Conservation (phyloP, 2,797 vertebrate genomes). For the Simalia tracyae region DNA sequence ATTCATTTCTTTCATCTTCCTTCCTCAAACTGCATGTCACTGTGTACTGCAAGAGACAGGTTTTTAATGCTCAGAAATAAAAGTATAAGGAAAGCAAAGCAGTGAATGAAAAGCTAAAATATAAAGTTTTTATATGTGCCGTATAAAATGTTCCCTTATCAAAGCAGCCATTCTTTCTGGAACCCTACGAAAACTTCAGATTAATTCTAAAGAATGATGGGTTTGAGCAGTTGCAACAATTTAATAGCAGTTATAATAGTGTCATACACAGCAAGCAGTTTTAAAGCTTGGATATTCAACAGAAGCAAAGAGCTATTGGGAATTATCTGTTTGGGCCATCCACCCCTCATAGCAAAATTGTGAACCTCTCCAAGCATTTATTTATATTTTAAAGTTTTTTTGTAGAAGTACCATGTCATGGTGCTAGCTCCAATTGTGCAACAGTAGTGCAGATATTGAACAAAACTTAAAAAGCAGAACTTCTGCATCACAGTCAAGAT, state of each 20-base stretch:
- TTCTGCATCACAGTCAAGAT: background rate
- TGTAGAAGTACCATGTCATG: background rate
- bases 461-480: background rate
- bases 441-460: background rate
- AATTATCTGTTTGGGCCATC: background rate
- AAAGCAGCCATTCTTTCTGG: background rate
- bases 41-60: slow-evolving; percentile 23
- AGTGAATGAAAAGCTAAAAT: slow-evolving; percentile 37
- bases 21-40: slow-evolving; percentile 26
- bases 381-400: background rate
- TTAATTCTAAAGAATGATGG: background rate
- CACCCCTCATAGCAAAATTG: background rate
- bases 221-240: background rate
- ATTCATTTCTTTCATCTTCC: slow-evolving; percentile 54
- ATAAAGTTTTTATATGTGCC: slow-evolving; percentile 3
- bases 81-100: background rate
- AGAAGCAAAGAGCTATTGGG: background rate
- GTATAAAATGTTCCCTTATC: background rate
- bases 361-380: background rate
- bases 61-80: slow-evolving; percentile 61
- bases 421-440: background rate
- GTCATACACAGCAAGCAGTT: background rate
- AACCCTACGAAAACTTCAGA: background rate
- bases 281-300: background rate
- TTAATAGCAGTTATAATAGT: background rate